Base-by-base conservation (phyloP, 2,113 vertebrate species). In the Neofelis nebulosa region DNA sequence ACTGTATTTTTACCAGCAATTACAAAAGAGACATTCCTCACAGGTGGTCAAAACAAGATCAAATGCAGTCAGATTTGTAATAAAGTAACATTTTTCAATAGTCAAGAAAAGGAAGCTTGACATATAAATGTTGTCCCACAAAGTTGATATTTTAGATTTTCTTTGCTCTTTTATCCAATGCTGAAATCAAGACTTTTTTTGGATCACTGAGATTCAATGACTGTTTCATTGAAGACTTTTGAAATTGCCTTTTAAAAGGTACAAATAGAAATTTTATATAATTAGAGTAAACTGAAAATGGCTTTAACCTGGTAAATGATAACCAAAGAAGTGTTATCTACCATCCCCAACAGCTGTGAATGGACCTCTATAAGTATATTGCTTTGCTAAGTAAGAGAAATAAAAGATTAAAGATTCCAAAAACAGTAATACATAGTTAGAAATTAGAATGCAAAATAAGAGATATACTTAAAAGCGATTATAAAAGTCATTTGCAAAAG, bases 121-220 rank as follows among this genome's bases (percentile, higher is more conserved):
- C 2, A 2, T 86, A 15, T 65, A 97, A 61, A 61, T 88, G n/a
- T 94, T 89, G 94, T 0, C 0, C 5, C 1, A 50, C 29, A 92
- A 94, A 89, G 71, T 25, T 87, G 27, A 48, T 89, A 31, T 55
- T 96, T 97, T 93, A 95, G 29, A 73, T 27, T 79, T 96, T 91
- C 73, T 98, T 96, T 89, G 63, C 33, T 97, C 63, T 97, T 97
- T 91, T 93, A 21, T 93, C 79, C 82, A 94, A 91, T 97, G 33
- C 21, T 97, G 79, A 92, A 93, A 96, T 96, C 48, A 87, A 98
- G 91, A 61, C 6, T 85, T 94, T 96, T 84, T 84, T 94, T 65
- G 1, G 7, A 92, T 97, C 76, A 91, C 66, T 41, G 7, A 82
- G 27, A 95, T 91, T 91, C 48, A 89, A 38, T 91, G 45, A 91